Percentiles rank a stretch among this genome's conserved stretches.
These are phyloP conservation scores for Limanda limanda DNA, from an alignment of 2,113 vertebrate genomes.

Conservation along the genomic window DNA sequence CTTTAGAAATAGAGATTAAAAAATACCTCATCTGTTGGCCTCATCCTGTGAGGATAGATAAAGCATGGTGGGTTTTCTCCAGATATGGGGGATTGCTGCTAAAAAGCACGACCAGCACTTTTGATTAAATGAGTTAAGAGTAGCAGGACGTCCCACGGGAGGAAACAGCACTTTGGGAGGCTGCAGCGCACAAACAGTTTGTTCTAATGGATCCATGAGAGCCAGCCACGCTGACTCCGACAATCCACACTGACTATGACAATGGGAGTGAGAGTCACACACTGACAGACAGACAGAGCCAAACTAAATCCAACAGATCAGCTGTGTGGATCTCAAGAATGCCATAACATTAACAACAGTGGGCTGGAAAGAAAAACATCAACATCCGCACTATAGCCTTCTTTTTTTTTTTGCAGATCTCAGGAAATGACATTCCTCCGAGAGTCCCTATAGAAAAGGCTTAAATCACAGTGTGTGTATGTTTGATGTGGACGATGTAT, in stretches of 20 bases:
- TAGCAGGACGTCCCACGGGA: slow-evolving; percentile 31
- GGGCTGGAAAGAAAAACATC: slow-evolving; percentile 66
- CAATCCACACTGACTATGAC: slow-evolving; percentile 9
- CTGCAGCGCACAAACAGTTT: slow-evolving; percentile 37
- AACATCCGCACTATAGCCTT: slow-evolving; percentile 63
- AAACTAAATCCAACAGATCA: slow-evolving; percentile 51
- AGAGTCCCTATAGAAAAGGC: slow-evolving; percentile 30
- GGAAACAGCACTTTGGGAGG: slow-evolving; percentile 19
- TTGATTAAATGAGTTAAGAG: slow-evolving; percentile 34
- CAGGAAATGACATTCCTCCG: slow-evolving; percentile 72
- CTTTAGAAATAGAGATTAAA: slow-evolving; percentile 3
- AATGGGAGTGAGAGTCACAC: slow-evolving; percentile 13
- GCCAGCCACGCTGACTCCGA: slow-evolving; percentile 21
- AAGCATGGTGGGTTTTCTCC: slow-evolving; percentile 24
- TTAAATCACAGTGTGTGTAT: slow-evolving; percentile 30
- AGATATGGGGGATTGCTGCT: slow-evolving; percentile 25
- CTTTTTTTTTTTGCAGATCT: slow-evolving; percentile 26
- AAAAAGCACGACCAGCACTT: background rate
- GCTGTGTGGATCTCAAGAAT: slow-evolving; percentile 56
- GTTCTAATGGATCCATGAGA: slow-evolving; percentile 24
- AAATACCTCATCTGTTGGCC: too few species aligned
- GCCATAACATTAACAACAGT: slow-evolving; percentile 44
- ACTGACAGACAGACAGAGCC: slow-evolving; percentile 12
- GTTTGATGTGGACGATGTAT: background rate
- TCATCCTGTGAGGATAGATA: slow-evolving; percentile 8